Evolutionary conservation across 2,797 vertebrate species (phyloP), one percentile per base, ranked within the genome.

Genomic region (Malacoctenus gilli): DNA sequence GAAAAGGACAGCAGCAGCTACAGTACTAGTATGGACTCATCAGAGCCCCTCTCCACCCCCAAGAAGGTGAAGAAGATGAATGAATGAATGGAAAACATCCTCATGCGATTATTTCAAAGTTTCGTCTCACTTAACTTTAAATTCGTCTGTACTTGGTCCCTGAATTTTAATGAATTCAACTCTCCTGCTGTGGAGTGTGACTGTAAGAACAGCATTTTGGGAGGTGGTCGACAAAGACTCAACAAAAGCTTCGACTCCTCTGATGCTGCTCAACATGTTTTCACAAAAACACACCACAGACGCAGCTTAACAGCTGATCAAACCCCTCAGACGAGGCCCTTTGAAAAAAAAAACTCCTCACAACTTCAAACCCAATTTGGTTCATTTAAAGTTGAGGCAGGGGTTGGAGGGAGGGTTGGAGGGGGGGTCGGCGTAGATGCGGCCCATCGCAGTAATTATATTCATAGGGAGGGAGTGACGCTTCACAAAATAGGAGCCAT

Each of bases 401-500:
- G 25, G 6, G n/a, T n/a, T n/a, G n/a, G n/a, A n/a, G n/a, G n/a
- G n/a, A n/a, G n/a, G n/a, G n/a, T n/a, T n/a, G n/a, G n/a, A n/a
- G n/a, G n/a, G n/a, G n/a, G n/a, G 59, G 65, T 3, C 20, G 43
- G 42, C 8, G 40, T 15, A 14, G 68, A 22, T 15, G 13, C 8
- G 37, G 51, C 62, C 62, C 62, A 40, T 70, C 61, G 8, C 35
- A 0, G 75, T 87, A 85, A 87, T 88, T 79, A 80, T 77, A 85
- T 86, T 85, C 83, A 86, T 79, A 49, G 78, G 54, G 60, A 68
- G 77, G 75, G 75, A 75, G 70, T 43, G 64, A 28, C 64, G 70
- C 63, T 67, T 70, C 68, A 77, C 59, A 58, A 60, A 82, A 77
- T 59, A 61, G 72, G 61, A 76, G 71, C 64, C 59, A 57, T 60